phyloP scores from a whole-genome alignment of 2,888 invertebrate species.

The Patella caerulea region DNA sequence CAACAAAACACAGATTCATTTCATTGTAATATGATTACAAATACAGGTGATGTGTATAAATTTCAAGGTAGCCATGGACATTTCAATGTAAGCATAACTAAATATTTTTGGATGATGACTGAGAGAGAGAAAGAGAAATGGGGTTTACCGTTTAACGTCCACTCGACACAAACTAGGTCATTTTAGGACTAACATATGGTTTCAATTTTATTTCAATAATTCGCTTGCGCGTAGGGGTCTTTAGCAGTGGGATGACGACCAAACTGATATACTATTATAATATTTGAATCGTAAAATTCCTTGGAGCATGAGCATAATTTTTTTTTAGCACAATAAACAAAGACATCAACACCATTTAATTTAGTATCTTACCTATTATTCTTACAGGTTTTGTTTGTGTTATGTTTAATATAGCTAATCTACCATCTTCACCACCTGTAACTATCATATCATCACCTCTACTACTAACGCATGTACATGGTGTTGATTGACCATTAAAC shows the following conservation, averaged over 20 bases:
- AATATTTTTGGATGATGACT: neutral
- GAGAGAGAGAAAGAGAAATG: neutral
- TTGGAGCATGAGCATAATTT: neutral
- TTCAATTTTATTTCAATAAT: too few relatives aligned
- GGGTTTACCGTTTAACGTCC: too few relatives aligned
- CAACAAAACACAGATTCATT: too few relatives aligned
- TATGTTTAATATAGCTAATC: slow-evolving; percentile 76
- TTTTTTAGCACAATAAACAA: neutral
- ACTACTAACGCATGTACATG: slow-evolving; percentile 84
- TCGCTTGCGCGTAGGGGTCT: too few relatives aligned
- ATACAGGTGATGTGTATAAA: too few relatives aligned
- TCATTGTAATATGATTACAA: too few relatives aligned
- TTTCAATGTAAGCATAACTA: too few relatives aligned
- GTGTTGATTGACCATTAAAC: slow-evolving; percentile 73
- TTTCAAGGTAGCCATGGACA: too few relatives aligned
- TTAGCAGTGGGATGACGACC: neutral
- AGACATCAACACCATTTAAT: neutral
- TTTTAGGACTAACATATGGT: too few relatives aligned
- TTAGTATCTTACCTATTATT: slow-evolving; percentile 73
- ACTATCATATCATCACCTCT: slow-evolving; percentile 83
- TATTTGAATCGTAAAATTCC: neutral
- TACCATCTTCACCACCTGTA: slow-evolving; percentile 89
- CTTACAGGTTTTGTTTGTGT: slow-evolving; percentile 74
- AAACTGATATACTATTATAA: neutral
- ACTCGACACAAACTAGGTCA: too few relatives aligned